These are phyloP conservation scores for Coluber constrictor DNA, from an alignment of 2,797 vertebrate species.

Conservation along the genomic window DNA sequence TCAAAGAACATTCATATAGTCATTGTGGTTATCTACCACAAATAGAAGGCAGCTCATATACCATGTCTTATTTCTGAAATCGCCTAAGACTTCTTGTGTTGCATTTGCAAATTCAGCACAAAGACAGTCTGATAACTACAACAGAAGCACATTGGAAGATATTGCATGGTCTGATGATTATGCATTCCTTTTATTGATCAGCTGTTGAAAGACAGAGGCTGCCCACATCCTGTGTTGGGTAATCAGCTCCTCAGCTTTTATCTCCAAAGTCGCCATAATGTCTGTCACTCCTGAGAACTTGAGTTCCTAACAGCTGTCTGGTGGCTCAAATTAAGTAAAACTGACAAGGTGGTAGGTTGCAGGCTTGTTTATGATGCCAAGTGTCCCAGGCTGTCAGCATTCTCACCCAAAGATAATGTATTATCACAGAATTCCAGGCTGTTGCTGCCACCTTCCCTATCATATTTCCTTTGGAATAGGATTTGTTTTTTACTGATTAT, in stretches of 20 bases:
- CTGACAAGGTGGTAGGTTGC: background rate
- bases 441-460: background rate
- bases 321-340: conserved; percentile 8
- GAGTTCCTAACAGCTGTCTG: conserved; percentile 17
- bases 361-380: background rate
- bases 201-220: background rate
- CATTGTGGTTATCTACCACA: background rate
- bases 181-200: rapidly evolving
- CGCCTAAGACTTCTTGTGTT: background rate
- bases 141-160: background rate
- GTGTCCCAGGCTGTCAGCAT: background rate
- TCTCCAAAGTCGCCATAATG: conserved; percentile 31
- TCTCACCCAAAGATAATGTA: background rate
- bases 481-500: background rate
- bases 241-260: conserved; percentile 21
- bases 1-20: background rate
- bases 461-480: background rate
- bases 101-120: background rate
- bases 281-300: background rate
- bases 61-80: background rate
- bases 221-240: background rate
- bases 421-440: background rate
- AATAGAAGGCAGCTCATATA: background rate
- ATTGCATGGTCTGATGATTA: background rate
- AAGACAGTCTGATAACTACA: background rate